Evolutionary conservation across 2,113 vertebrate genomes (phyloP).

Genomic region (Saguinus imperator): DNA sequence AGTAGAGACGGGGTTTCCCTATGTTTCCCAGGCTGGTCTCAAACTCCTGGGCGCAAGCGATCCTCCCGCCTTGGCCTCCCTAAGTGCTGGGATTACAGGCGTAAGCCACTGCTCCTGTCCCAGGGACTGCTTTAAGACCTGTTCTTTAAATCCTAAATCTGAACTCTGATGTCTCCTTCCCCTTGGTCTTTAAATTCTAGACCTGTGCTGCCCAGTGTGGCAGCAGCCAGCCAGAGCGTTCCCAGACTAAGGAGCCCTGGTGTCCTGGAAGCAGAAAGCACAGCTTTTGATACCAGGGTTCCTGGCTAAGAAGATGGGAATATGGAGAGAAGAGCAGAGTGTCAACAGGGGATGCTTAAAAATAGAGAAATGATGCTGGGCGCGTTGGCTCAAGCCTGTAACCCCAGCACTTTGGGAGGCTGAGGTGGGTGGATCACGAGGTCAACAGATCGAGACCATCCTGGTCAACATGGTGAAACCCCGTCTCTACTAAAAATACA

Average conservation of each 20-base stretch:
- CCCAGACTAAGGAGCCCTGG: background rate
- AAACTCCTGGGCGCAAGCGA: too few relatives aligned
- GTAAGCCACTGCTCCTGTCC: too few relatives aligned
- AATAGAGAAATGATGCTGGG: background rate
- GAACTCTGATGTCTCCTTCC: background rate
- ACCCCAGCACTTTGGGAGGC: too few relatives aligned
- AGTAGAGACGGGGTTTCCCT: too few relatives aligned
- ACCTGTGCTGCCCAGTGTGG: background rate
- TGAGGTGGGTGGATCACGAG: too few relatives aligned
- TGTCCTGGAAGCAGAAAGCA: background rate
- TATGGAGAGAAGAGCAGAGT: background rate
- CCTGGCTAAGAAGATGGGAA: background rate
- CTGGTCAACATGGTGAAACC: too few relatives aligned
- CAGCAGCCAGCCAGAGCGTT: background rate
- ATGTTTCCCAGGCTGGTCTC: too few relatives aligned
- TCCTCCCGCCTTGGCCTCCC: too few relatives aligned
- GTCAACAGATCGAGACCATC: too few relatives aligned
- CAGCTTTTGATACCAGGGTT: background rate
- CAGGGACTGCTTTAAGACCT: background rate
- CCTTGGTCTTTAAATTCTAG: background rate
- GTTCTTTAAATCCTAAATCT: background rate
- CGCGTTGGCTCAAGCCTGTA: too few relatives aligned
- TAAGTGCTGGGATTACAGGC: too few relatives aligned
- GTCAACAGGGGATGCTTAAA: background rate
- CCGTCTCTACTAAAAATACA: too few relatives aligned